Evolutionary conservation across 1,140 invertebrate species (phyloP), one percentile per base, ranked within the genome.

Genomic region (Stegodyphus dumicola): DNA sequence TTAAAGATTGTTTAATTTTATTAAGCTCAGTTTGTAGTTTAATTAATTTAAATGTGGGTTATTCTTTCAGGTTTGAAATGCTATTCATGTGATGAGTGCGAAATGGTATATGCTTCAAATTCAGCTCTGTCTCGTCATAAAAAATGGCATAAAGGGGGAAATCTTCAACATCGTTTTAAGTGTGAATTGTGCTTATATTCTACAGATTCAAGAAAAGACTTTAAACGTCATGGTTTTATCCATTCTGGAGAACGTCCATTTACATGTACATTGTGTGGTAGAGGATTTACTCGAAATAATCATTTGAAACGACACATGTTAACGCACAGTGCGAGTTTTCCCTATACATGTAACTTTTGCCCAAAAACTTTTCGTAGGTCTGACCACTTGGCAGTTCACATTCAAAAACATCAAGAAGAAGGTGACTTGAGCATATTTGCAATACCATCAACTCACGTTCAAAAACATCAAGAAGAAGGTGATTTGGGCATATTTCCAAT

Each of bases 61-160:
- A 15, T 60, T 60, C 15, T 60, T 10, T 6, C 17, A 67, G 65
- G 52, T 65, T 54, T 85, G 49, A 85, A 85, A 15, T 85, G 81
- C 65, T 85, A 69, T 70, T 56, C 73, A 11, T 85, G 81, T 70
- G 81, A 85, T 64, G 74, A 85, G 17, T 85, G 81, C 60, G 81
- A 85, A 52, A 85, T 85, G 81, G 81, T 85, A 51, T 85, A 85
- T 64, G 81, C 81, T 18, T 85, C 81, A n/a, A 85, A 85, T 51
- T 85, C 81, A 6, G 81, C 81, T 49, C 60, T 85, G 6, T 85
- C 81, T 11, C 81, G 81, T 51, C 81, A 85, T 56, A 85, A 85
- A 70, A 85, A 85, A 51, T 85, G 81, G 81, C 81, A 85, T 52
- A 85, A 70, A 77, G 81, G 81, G 15, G 81, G 13, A 49, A 85